A percentile compares a stretch with the other conserved stretches of the same genome.
These are phyloP conservation scores for Diaphora mendica DNA, from an alignment of 2,888 invertebrate species.

Conservation along the genomic window DNA sequence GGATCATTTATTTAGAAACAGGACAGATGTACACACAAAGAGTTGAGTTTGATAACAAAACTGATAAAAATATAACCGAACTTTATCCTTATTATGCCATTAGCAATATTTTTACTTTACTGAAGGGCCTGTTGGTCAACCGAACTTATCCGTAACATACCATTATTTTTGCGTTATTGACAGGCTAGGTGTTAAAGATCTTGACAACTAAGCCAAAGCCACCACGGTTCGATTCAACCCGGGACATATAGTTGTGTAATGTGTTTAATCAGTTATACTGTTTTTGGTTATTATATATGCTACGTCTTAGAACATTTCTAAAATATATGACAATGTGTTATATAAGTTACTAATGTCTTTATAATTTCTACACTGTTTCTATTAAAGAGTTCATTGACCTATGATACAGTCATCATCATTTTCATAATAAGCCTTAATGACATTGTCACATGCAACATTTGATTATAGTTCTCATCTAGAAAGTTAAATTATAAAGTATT, in stretches of 20 bases:
- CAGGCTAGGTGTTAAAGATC: too few relatives aligned
- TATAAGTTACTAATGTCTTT: background rate
- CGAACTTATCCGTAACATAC: too few relatives aligned
- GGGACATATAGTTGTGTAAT: too few relatives aligned
- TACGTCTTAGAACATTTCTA: too few relatives aligned
- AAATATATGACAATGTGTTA: background rate
- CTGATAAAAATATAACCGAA: background rate
- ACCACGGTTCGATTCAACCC: too few relatives aligned
- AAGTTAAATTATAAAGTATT: conserved; percentile 1
- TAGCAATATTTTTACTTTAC: background rate
- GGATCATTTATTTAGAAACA: conserved; percentile 27
- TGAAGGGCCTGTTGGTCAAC: background rate
- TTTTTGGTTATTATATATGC: too few relatives aligned
- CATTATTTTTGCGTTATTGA: too few relatives aligned
- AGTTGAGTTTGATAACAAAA: conserved; percentile 23
- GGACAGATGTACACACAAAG: conserved; percentile 12
- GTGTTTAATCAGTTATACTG: too few relatives aligned
- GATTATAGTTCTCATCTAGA: background rate
- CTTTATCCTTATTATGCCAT: background rate
- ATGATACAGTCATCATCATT: conserved; percentile 1
- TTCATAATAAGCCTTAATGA: conserved; percentile 11
- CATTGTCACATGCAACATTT: conserved; percentile 10
- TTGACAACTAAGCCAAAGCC: too few relatives aligned
- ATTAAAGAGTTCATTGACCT: background rate
- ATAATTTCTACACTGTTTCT: conserved; percentile 4